Conservation (phyloP, 2,888 invertebrate genomes). For the Fabriciana adippe region DNA sequence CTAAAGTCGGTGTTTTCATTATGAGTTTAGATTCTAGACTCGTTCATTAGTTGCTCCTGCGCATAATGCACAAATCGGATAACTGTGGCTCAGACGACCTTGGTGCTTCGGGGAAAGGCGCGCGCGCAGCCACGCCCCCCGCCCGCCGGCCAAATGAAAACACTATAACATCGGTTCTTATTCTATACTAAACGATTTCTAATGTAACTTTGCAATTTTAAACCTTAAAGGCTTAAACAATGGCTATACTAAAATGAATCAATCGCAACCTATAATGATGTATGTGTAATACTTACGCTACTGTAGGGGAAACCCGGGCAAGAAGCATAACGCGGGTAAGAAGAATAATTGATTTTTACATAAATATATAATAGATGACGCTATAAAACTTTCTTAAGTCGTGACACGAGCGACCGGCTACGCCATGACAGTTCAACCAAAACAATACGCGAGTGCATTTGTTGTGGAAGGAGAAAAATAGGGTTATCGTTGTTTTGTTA, state of each 20-base stretch:
- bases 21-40: constrained; percentile 21
- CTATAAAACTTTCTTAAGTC: too few relatives aligned
- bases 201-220: constrained; percentile 11
- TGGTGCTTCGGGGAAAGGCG: constrained; percentile 62
- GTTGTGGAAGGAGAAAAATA: too few relatives aligned
- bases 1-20: background rate
- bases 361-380: too few relatives aligned
- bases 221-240: constrained; percentile 9
- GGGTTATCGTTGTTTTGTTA: too few relatives aligned
- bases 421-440: too few relatives aligned
- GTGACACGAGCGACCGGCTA: too few relatives aligned
- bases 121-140: constrained; percentile 55
- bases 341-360: too few relatives aligned
- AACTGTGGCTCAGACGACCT: constrained; percentile 53
- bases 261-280: too few relatives aligned
- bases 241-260: background rate
- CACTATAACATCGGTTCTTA: constrained; percentile 7
- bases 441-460: too few relatives aligned
- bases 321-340: too few relatives aligned
- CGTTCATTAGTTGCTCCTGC: constrained; percentile 28
- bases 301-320: too few relatives aligned
- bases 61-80: constrained; percentile 34
- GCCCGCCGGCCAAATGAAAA: constrained; percentile 27
- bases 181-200: constrained; percentile 10
- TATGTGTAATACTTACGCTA: too few relatives aligned